These are phyloP conservation scores for Atta cephalotes DNA, from an alignment of 1,140 invertebrate species.

Conservation along the genomic window DNA sequence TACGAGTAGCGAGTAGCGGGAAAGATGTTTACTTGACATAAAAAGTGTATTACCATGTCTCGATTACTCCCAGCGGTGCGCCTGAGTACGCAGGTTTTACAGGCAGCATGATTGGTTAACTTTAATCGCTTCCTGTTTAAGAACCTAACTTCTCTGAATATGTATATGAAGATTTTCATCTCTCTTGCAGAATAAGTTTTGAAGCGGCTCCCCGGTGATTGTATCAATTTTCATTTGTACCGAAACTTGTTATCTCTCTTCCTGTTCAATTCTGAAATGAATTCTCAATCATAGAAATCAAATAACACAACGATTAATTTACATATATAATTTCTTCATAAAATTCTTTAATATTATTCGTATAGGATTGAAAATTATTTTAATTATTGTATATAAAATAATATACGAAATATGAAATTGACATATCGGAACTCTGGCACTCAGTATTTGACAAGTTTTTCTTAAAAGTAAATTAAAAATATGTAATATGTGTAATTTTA, in stretches of 20 bases:
- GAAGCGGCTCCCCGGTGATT: conserved; percentile 29
- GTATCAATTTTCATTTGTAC: not conserved
- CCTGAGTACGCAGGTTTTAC: conserved; percentile 40
- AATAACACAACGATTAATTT: not conserved
- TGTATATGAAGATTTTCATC: conserved; percentile 48
- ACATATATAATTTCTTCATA: not conserved
- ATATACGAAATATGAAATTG: not conserved
- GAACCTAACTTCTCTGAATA: conserved; percentile 33
- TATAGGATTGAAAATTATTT: not conserved
- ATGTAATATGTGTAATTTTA: not conserved
- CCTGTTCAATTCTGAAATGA: not conserved
- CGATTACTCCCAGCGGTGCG: conserved; percentile 54
- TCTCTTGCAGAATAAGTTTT: conserved; percentile 24
- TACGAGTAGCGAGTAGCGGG: not conserved
- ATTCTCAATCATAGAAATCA: conserved; percentile 15
- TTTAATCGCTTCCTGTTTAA: conserved; percentile 62
- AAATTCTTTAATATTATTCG: not conserved
- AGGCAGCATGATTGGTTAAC: conserved; percentile 51
- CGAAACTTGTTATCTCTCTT: conserved; percentile 31
- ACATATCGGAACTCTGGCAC: not conserved
- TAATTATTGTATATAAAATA: not conserved
- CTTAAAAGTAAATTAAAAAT: not conserved
- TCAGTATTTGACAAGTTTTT: too few relatives aligned
- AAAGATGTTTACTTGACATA: conserved; percentile 50
- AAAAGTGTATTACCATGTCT: conserved; percentile 57